phyloP scores from a whole-genome alignment of 2,888 invertebrate species.

The Gastracanthus pulcherrimus region DNA sequence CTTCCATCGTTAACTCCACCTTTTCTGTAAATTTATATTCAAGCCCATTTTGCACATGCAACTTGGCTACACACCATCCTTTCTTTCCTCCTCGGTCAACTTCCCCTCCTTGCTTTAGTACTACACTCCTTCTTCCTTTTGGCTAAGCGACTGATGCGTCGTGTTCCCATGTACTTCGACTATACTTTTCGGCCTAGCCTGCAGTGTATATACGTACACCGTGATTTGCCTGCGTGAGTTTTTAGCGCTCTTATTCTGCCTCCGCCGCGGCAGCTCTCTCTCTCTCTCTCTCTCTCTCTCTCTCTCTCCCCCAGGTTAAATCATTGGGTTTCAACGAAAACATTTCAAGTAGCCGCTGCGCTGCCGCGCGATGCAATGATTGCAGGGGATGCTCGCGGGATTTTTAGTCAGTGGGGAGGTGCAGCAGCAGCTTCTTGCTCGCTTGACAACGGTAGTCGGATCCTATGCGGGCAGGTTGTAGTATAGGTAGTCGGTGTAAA shows the following conservation, averaged over 20 bases:
- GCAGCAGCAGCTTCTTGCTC: neutral
- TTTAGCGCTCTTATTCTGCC: constrained; percentile 15
- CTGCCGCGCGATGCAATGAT: constrained; percentile 12
- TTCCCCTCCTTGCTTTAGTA: neutral
- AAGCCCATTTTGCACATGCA: too few relatives aligned
- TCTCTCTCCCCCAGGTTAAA: too few relatives aligned
- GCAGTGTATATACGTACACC: neutral
- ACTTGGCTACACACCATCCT: too few relatives aligned
- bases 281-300: too few relatives aligned
- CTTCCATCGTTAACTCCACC: too few relatives aligned
- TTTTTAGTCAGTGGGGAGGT: constrained; percentile 25
- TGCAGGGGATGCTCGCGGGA: constrained; percentile 14
- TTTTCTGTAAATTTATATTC: too few relatives aligned
- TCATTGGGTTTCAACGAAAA: constrained; percentile 49
- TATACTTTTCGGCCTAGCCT: constrained; percentile 6
- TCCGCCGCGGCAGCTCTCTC: constrained; percentile 16
- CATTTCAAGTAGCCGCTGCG: constrained; percentile 31
- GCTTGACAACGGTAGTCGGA: neutral
- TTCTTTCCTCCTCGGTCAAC: too few relatives aligned
- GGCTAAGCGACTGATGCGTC: neutral
- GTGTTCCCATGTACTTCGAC: neutral
- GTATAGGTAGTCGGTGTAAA: neutral
- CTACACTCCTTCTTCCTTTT: constrained; percentile 8
- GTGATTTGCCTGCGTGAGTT: constrained; percentile 16
- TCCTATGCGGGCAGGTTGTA: too few relatives aligned